These are phyloP conservation scores for Bicyclus anynana DNA, from an alignment of 1,140 invertebrate species.

Conservation along the genomic window DNA sequence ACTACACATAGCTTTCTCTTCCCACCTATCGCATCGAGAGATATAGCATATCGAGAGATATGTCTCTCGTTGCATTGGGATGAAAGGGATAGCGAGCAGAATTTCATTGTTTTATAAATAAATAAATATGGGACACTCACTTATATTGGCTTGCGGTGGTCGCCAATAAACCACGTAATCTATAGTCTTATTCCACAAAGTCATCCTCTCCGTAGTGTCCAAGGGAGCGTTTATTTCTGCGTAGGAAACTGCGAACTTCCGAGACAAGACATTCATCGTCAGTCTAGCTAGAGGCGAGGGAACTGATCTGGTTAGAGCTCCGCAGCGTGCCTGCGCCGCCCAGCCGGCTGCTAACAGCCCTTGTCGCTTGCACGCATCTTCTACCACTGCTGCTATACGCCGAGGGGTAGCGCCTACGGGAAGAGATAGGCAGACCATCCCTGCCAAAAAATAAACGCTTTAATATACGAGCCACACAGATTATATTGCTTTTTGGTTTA, in stretches of 20 bases:
- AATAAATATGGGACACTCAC: constrained; percentile 70
- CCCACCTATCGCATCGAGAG: too few relatives aligned
- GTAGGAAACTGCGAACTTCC: constrained; percentile 84
- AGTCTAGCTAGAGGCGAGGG: constrained; percentile 83
- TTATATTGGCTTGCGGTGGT: constrained; percentile 88
- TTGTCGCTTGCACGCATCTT: constrained; percentile 80
- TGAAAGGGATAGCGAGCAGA: too few relatives aligned
- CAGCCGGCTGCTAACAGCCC: constrained; percentile 83
- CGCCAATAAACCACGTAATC: constrained; percentile 85
- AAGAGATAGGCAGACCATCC: constrained; percentile 79
- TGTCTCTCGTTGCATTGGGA: too few relatives aligned
- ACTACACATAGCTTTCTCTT: too few relatives aligned
- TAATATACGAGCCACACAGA: too few relatives aligned
- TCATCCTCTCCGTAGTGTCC: constrained; percentile 55
- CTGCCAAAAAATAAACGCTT: constrained; percentile 34
- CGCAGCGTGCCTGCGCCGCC: constrained; percentile 81
- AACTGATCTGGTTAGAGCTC: constrained; percentile 81
- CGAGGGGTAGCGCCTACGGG: constrained; percentile 75
- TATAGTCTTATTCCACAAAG: constrained; percentile 84
- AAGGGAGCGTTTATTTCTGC: constrained; percentile 81
- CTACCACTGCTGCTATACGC: constrained; percentile 79
- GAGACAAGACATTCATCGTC: constrained; percentile 83
- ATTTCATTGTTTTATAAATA: neutral
- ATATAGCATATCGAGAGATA: too few relatives aligned
- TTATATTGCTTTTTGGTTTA: too few relatives aligned